These are phyloP conservation scores for Pteruthius melanotis DNA, from an alignment of 2,113 vertebrate genomes.

Conservation along the genomic window DNA sequence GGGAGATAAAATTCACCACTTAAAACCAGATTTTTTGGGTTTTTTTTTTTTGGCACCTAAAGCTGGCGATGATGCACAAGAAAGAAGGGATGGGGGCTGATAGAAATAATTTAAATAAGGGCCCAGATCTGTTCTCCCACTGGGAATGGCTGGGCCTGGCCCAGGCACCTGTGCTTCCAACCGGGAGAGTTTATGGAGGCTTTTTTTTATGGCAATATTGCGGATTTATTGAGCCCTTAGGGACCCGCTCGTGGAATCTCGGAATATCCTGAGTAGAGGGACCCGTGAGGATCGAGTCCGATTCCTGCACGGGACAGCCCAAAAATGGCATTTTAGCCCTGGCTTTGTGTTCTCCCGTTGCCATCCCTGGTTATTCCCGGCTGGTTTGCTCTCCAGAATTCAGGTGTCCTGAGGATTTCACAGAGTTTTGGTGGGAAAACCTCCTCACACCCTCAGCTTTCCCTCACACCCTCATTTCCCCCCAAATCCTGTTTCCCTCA, in stretches of 20 bases:
- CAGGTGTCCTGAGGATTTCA: background rate
- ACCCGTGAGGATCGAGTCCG: background rate
- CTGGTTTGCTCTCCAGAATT: background rate
- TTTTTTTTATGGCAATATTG: background rate
- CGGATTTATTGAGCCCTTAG: background rate
- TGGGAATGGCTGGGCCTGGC: background rate
- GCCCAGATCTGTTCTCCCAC: background rate
- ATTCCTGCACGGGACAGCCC: background rate
- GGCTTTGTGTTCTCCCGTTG: fast-evolving
- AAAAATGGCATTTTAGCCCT: background rate
- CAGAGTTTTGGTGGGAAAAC: background rate
- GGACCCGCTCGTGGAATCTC: fast-evolving
- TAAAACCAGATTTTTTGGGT: background rate
- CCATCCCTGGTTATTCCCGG: too few relatives aligned
- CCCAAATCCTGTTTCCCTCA: too few relatives aligned
- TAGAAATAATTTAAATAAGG: background rate
- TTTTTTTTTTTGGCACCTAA: background rate
- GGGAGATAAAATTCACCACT: background rate
- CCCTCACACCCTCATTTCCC: too few relatives aligned
- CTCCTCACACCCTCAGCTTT: background rate
- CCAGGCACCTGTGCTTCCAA: conserved; percentile 3
- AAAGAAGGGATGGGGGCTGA: background rate
- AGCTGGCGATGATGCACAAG: background rate
- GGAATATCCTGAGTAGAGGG: background rate
- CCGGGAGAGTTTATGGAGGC: background rate